phyloP scores from a whole-genome alignment of 2,888 invertebrate genomes.

The Heliconius erato region DNA sequence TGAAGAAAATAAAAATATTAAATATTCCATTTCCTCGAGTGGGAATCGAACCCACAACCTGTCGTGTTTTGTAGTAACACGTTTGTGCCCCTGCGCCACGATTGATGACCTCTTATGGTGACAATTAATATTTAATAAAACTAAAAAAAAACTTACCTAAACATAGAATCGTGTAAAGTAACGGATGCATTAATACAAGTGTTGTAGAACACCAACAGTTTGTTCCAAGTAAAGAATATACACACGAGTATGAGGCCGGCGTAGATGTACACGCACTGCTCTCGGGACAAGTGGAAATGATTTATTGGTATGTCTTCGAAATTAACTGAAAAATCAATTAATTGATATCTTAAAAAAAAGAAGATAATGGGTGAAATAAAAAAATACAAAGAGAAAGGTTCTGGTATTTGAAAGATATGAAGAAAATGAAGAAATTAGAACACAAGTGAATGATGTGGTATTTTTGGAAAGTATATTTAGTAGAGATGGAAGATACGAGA shows the following conservation, averaged over 20 bases:
- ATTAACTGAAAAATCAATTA: slow-evolving; percentile 54
- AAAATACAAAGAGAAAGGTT: too few species aligned
- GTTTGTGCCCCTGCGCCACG: not conserved
- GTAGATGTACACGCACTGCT: slow-evolving; percentile 85
- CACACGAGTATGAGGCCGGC: slow-evolving; percentile 80
- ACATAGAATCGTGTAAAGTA: slow-evolving; percentile 92
- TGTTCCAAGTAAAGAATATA: slow-evolving; percentile 83
- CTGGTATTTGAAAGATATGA: too few species aligned
- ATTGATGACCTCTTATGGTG: not conserved
- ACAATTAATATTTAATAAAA: not conserved
- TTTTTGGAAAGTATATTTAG: too few species aligned
- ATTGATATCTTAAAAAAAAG: not conserved
- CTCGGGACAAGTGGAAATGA: slow-evolving; percentile 69
- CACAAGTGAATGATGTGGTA: too few species aligned
- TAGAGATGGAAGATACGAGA: too few species aligned
- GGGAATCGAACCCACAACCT: not conserved
- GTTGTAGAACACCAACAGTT: slow-evolving; percentile 88
- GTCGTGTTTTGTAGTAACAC: not conserved
- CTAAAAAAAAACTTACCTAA: slow-evolving; percentile 69
- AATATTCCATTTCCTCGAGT: not conserved
- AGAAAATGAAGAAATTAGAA: too few species aligned
- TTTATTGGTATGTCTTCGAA: slow-evolving; percentile 66
- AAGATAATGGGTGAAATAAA: too few species aligned
- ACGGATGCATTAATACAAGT: slow-evolving; percentile 91
- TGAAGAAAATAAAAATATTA: not conserved